These are phyloP conservation scores for Vanessa atalanta DNA, from an alignment of 1,140 invertebrate genomes.

Conservation along the genomic window DNA sequence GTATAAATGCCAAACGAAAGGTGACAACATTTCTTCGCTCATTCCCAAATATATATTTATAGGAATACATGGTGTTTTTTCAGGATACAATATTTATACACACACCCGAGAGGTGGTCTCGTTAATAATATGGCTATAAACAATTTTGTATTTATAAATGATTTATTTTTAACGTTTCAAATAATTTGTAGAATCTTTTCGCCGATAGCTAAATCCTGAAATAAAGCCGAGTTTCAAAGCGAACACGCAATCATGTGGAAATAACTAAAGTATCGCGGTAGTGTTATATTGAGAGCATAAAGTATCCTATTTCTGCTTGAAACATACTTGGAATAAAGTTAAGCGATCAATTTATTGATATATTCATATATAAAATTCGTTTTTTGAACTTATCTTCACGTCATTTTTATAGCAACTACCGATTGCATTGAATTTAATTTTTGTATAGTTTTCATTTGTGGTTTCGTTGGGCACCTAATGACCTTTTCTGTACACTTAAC, in stretches of 20 bases:
- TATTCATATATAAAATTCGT: neutral
- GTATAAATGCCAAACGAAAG: too few relatives aligned
- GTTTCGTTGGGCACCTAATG: too few relatives aligned
- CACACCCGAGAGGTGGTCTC: too few relatives aligned
- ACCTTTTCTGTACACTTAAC: too few relatives aligned
- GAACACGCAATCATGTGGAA: slow-evolving; percentile 19
- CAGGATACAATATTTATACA: too few relatives aligned
- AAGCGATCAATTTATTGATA: neutral
- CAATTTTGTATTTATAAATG: neutral
- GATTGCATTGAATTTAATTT: neutral
- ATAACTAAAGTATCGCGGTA: slow-evolving; percentile 15
- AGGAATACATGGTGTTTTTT: too few relatives aligned
- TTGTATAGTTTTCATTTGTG: too few relatives aligned
- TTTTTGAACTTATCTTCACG: too few relatives aligned
- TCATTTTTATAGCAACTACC: too few relatives aligned
- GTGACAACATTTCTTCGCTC: too few relatives aligned
- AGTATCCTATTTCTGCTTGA: slow-evolving; percentile 18
- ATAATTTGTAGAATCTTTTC: slow-evolving; percentile 16
- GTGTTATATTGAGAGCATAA: slow-evolving; percentile 24
- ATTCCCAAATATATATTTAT: too few relatives aligned
- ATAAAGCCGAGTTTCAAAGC: slow-evolving; percentile 21
- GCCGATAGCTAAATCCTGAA: slow-evolving; percentile 18
- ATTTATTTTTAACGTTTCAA: slow-evolving; percentile 1
- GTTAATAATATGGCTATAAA: neutral
- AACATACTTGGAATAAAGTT: slow-evolving; percentile 15